Evolutionary conservation across 2,888 invertebrate genomes (phyloP).

Genomic region (Agonopterix subpropinquella): DNA sequence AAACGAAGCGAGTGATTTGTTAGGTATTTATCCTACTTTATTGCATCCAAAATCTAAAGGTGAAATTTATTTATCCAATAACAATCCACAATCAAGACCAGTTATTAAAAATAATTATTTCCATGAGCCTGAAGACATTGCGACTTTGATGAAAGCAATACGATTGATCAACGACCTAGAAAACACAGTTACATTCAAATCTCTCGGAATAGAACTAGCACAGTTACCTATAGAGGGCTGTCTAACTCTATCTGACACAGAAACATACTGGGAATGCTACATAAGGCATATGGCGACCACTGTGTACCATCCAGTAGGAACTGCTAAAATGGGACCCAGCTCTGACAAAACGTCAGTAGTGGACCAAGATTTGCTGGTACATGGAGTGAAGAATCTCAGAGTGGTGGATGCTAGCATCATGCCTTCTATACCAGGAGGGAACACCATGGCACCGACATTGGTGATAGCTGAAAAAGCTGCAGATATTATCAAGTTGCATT

Average conservation of each 20-base stretch:
- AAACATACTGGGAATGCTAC: constrained; percentile 75
- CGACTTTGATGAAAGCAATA: constrained; percentile 52
- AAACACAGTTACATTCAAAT: constrained; percentile 47
- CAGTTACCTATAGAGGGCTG: constrained; percentile 45
- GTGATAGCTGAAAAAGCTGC: constrained; percentile 68
- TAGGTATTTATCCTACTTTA: constrained; percentile 50
- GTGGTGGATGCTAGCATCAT: constrained; percentile 71
- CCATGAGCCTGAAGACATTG: constrained; percentile 66
- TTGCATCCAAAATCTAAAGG: constrained; percentile 72
- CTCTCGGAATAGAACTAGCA: constrained; percentile 38
- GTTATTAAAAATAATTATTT: constrained; percentile 78
- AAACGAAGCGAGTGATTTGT: constrained; percentile 36
- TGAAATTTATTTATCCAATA: constrained; percentile 64
- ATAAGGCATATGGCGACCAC: constrained; percentile 69
- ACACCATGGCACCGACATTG: constrained; percentile 73
- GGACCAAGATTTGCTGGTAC: constrained; percentile 61
- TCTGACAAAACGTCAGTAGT: constrained; percentile 66
- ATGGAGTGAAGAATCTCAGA: constrained; percentile 69
- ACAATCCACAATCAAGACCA: constrained; percentile 71
- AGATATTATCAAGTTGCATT: constrained; percentile 50
- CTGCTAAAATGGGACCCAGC: constrained; percentile 79
- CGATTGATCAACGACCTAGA: constrained; percentile 44
- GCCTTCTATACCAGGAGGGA: constrained; percentile 71
- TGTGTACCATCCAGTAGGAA: constrained; percentile 81
- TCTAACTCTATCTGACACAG: constrained; percentile 26